Percentiles rank a stretch among this genome's conserved stretches.
Conservation (phyloP, 2,113 vertebrate species). For the Apteryx mantelli region DNA sequence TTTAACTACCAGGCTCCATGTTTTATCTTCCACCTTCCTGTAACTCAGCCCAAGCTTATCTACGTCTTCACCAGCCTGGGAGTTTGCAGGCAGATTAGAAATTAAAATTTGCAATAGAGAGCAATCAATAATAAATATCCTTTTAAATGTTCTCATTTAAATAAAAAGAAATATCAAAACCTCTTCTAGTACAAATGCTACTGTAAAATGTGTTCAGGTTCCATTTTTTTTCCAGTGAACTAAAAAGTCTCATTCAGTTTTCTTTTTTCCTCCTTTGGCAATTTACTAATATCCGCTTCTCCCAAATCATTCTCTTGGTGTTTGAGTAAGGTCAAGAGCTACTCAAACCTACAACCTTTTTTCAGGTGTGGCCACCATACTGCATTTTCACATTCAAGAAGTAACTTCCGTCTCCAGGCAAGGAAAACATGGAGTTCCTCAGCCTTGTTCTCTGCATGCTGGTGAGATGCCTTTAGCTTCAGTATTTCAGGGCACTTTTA, state of each 20-base stretch:
- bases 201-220: neutral
- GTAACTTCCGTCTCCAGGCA: neutral
- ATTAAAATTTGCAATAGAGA: neutral
- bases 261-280: neutral
- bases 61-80: neutral
- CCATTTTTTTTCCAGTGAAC: neutral
- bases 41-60: neutral
- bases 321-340: neutral
- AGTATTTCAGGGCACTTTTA: neutral
- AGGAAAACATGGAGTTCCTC: neutral
- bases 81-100: neutral
- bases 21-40: neutral
- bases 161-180: neutral
- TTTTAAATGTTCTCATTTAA: neutral
- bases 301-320: neutral
- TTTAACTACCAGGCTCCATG: neutral
- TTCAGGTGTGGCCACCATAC: neutral
- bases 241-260: neutral
- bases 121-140: neutral
- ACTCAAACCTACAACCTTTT: neutral
- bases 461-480: neutral
- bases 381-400: neutral
- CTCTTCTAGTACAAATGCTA: neutral
- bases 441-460: neutral
- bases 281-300: neutral